phyloP scores from a whole-genome alignment of 35 echinoderm and acorn worm species.

The Anneissia japonica region DNA sequence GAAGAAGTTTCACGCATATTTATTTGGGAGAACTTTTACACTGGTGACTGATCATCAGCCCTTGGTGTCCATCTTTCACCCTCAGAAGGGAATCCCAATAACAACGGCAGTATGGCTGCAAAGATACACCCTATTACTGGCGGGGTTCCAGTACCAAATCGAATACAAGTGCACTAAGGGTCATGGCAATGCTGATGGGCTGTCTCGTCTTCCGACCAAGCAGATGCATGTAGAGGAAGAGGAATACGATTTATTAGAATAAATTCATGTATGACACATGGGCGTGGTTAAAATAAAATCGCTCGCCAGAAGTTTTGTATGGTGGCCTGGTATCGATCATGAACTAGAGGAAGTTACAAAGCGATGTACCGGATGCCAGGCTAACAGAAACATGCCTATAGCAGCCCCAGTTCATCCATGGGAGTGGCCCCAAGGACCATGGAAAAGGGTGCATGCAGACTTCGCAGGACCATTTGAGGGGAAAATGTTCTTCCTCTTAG shows the following conservation, averaged over 20 bases:
- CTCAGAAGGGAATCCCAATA: too few species aligned
- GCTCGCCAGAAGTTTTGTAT: not conserved
- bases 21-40: not conserved
- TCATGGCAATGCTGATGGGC: too few species aligned
- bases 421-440: not conserved
- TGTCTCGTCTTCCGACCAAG: too few species aligned
- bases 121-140: too few species aligned
- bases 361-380: not conserved
- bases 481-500: constrained; percentile 19
- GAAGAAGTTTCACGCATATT: not conserved
- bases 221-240: too few species aligned
- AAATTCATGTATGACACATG: constrained; percentile 2
- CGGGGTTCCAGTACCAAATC: too few species aligned
- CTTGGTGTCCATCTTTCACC: too few species aligned
- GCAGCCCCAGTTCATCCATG: constrained; percentile 18
- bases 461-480: constrained; percentile 31
- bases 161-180: too few species aligned
- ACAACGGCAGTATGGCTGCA: too few species aligned
- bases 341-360: not conserved
- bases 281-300: not conserved
- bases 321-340: constrained; percentile 18
- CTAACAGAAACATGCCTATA: not conserved
- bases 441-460: constrained; percentile 22
- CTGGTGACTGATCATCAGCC: not conserved
- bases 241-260: not conserved